phyloP scores from a whole-genome alignment of 2,113 vertebrate genomes.

The Platanista minor region DNA sequence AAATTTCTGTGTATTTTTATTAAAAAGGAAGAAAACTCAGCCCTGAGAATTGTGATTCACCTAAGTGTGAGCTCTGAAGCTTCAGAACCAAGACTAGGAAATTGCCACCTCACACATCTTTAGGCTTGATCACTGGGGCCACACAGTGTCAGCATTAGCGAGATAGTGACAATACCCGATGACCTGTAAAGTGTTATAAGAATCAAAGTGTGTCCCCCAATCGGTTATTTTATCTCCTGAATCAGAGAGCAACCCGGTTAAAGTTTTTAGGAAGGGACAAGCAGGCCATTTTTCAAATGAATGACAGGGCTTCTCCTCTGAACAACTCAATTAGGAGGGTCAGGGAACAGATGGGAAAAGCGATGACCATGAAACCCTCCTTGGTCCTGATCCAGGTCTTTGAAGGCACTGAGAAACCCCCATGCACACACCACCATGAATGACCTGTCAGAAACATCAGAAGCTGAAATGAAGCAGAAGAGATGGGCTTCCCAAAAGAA shows the following conservation, averaged over 20 bases:
- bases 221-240: background rate
- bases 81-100: background rate
- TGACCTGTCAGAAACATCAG: constrained; percentile 16
- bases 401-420: background rate
- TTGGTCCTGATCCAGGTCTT: background rate
- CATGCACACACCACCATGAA: background rate
- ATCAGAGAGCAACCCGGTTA: background rate
- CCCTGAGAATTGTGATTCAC: background rate
- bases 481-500: constrained; percentile 11
- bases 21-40: constrained; percentile 21
- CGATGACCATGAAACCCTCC: background rate
- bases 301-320: background rate
- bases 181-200: background rate
- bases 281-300: constrained; percentile 16
- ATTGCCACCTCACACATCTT: background rate
- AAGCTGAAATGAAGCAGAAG: constrained; percentile 38
- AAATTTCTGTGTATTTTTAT: constrained; percentile 54
- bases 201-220: background rate
- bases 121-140: background rate
- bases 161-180: background rate
- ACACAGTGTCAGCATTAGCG: background rate
- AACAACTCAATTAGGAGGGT: constrained; percentile 20
- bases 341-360: background rate
- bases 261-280: background rate
- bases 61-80: background rate